Percentiles rank a stretch among this genome's conserved stretches.
Evolutionary conservation across 1,140 invertebrate genomes (phyloP).

Genomic region (Trichonephila clavata): DNA sequence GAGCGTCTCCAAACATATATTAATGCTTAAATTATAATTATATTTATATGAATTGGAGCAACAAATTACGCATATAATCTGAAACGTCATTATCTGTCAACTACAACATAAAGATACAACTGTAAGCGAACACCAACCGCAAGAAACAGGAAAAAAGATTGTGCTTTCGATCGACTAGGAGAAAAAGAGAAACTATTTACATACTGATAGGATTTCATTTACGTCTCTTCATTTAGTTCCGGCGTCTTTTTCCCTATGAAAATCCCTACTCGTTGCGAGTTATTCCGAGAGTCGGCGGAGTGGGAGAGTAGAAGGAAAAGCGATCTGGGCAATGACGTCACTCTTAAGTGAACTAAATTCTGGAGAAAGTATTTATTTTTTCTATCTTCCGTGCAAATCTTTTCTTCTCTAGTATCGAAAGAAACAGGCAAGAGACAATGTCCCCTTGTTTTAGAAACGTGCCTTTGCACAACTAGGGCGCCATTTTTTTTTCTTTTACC

Average conservation of each 20-base stretch:
- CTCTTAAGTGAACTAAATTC: slow-evolving; percentile 62
- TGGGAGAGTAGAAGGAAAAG: slow-evolving; percentile 59
- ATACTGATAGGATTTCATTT: too few species aligned
- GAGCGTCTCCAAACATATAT: too few species aligned
- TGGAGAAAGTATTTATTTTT: slow-evolving; percentile 53
- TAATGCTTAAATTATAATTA: too few species aligned
- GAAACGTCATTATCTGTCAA: too few species aligned
- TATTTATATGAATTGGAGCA: too few species aligned
- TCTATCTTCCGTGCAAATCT: not conserved
- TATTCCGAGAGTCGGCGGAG: slow-evolving; percentile 56
- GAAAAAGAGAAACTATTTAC: too few species aligned
- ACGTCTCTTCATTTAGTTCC: not conserved
- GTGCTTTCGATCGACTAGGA: too few species aligned
- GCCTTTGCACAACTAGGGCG: not conserved
- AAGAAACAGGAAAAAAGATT: too few species aligned
- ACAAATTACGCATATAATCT: too few species aligned
- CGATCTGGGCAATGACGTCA: slow-evolving; percentile 64
- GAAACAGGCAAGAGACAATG: slow-evolving; percentile 45
- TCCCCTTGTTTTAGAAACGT: slow-evolving; percentile 42
- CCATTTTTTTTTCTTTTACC: not conserved
- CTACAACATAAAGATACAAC: too few species aligned
- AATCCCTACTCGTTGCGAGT: slow-evolving; percentile 30
- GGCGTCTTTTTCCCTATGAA: slow-evolving; percentile 43
- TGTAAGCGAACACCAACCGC: too few species aligned
- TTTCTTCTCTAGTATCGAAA: slow-evolving; percentile 27